These are phyloP conservation scores for Ctenomys sociabilis DNA, from an alignment of 2,113 vertebrate genomes.

Conservation along the genomic window DNA sequence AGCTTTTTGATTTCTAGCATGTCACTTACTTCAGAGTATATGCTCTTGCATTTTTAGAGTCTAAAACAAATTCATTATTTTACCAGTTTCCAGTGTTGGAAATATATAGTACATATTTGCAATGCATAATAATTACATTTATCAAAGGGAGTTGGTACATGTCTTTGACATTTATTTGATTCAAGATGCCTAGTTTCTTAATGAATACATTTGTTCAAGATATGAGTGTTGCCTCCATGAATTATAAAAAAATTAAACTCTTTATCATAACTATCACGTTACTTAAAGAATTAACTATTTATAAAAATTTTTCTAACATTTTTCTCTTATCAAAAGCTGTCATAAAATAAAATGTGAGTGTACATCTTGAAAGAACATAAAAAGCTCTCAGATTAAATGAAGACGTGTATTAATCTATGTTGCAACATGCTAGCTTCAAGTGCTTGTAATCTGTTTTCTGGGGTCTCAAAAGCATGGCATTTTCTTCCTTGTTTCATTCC, in stretches of 20 bases:
- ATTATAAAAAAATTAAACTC: not conserved
- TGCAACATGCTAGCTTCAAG: not conserved
- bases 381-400: not conserved
- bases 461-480: not conserved
- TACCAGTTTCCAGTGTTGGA: not conserved
- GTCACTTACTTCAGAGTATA: not conserved
- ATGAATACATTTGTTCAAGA: not conserved
- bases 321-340: not conserved
- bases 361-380: not conserved
- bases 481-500: not conserved
- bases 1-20: not conserved
- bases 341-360: not conserved
- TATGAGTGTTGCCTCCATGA: not conserved
- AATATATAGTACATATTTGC: no score
- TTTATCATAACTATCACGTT: not conserved
- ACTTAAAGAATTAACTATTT: conserved; percentile 16
- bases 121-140: not conserved
- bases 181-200: not conserved
- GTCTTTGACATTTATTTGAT: not conserved
- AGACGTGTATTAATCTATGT: not conserved
- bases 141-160: not conserved
- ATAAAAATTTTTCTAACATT: not conserved
- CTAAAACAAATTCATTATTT: not conserved
- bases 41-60: not conserved
- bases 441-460: not conserved